phyloP scores from a whole-genome alignment of 53 echinoderm and acorn worm genomes.

The Hippasteria phrygiana region DNA sequence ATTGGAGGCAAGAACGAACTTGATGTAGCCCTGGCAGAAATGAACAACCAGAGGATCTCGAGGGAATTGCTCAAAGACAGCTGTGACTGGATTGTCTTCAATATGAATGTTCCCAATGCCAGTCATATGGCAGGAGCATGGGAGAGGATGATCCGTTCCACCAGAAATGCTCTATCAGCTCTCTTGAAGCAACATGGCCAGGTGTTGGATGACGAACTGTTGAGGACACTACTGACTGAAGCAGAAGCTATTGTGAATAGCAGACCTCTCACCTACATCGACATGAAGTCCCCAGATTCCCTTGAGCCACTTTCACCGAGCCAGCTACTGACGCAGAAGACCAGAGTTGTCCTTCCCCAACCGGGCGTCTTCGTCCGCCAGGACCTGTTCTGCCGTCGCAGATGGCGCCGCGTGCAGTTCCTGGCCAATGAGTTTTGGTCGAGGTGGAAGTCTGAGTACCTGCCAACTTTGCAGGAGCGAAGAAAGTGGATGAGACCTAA shows the following conservation, averaged over 20 bases:
- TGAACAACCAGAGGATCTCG: conserved; percentile 18
- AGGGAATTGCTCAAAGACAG: conserved; percentile 24
- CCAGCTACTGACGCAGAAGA: conserved; percentile 54
- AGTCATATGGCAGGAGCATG: conserved; percentile 60
- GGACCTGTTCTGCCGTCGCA: conserved; percentile 35
- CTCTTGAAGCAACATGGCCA: conserved; percentile 7
- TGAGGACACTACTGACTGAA: conserved; percentile 52
- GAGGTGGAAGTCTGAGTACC: conserved; percentile 64
- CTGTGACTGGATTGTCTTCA: conserved; percentile 54
- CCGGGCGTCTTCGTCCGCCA: conserved; percentile 61
- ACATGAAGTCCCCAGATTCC: conserved; percentile 35
- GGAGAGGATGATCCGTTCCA: conserved; percentile 44
- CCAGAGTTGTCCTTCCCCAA: conserved; percentile 51
- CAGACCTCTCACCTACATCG: conserved; percentile 33
- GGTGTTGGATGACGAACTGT: conserved; percentile 38
- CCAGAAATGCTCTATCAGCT: neutral
- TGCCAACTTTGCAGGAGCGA: conserved; percentile 18
- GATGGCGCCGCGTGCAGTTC: conserved; percentile 68
- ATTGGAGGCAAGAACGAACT: conserved; percentile 64
- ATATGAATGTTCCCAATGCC: conserved; percentile 43
- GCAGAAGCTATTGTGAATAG: conserved; percentile 56
- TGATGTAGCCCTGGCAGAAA: conserved; percentile 54
- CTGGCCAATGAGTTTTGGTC: conserved; percentile 67
- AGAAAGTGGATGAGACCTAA: too few species aligned
- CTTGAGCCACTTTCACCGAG: conserved; percentile 49